Evolutionary conservation across 2,888 invertebrate species (phyloP), one percentile per base, ranked within the genome.

Genomic region (Philhelius pedissequus): DNA sequence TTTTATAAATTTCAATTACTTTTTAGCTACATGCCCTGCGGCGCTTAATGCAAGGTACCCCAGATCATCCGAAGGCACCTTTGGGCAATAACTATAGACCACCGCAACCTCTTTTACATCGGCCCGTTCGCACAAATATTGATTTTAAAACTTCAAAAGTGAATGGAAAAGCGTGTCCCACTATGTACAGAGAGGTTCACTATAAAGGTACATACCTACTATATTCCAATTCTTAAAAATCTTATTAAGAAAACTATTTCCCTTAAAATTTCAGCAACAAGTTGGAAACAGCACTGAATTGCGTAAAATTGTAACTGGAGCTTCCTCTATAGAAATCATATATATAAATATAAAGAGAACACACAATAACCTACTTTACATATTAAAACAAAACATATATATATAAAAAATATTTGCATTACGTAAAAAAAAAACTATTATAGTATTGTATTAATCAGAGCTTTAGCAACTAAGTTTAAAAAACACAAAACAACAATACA

Each of bases 61-160:
- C 94, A 88, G 94, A 95, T 89, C 96, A 96, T 91, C 96, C 97
- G 52, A 97, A 96, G 92, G 97, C 97, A 68, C 97, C 97, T 22
- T 94, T 99, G 91, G 97, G 97, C 88, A 97, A 98, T 93, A 99
- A 99, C 93, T 97, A 96, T 92, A 94, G 99, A 89, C 98, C 98
- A 77, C 96, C 97, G 60, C 97, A 98, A 92, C 96, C 97, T 70
- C 94, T 98, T 86, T 96, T 98, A 92, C 97, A 98, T 92, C 95
- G 99, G 88, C 96, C 98, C 75, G 95, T 99, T 87, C 94, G 99
- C 92, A 99, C 99, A 88, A 99, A 99, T 93, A 99, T 99, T 92
- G 98, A 99, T 93, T 98, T 98, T 92, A 96, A 96, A 91, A 94
- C 95, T 89, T 87, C 89, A 45, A 95, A 94, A 93, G 94, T 95